These are phyloP conservation scores for Pogonocichla stellata DNA, from an alignment of 2,113 vertebrate species.

Conservation along the genomic window DNA sequence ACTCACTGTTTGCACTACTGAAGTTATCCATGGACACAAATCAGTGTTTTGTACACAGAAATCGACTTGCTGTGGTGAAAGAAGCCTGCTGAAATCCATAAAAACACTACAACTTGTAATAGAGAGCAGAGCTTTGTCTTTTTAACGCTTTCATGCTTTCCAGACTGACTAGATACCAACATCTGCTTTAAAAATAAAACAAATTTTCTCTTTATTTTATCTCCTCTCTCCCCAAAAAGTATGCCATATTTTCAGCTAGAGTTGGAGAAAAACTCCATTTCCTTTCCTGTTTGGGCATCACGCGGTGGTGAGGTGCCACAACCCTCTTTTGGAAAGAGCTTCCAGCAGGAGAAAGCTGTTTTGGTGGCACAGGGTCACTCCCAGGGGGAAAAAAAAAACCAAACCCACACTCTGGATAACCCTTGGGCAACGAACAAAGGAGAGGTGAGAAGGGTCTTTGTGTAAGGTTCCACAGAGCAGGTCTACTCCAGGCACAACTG, in stretches of 20 bases:
- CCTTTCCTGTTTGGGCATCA: neutral
- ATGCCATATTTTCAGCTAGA: neutral
- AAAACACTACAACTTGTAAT: neutral
- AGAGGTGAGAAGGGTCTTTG: no score
- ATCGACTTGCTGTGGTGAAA: accelerated
- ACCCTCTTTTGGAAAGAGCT: no score
- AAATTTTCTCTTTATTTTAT: neutral
- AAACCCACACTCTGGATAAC: no score
- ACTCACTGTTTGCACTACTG: neutral
- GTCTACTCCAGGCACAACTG: no score
- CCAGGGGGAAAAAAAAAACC: no score
- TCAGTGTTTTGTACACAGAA: neutral
- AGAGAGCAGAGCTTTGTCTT: neutral
- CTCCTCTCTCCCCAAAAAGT: neutral
- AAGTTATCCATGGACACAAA: neutral
- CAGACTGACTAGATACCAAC: neutral
- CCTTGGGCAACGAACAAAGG: no score
- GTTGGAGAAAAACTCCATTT: neutral
- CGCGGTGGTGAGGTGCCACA: no score
- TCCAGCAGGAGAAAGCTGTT: no score
- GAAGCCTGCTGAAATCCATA: neutral
- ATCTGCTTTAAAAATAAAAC: neutral
- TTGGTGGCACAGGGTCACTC: no score
- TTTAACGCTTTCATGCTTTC: neutral
- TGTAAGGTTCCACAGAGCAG: no score